Evolutionary conservation across 2,888 invertebrate genomes (phyloP), one percentile per base, ranked within the genome.

Genomic region (Girardia tigrina): DNA sequence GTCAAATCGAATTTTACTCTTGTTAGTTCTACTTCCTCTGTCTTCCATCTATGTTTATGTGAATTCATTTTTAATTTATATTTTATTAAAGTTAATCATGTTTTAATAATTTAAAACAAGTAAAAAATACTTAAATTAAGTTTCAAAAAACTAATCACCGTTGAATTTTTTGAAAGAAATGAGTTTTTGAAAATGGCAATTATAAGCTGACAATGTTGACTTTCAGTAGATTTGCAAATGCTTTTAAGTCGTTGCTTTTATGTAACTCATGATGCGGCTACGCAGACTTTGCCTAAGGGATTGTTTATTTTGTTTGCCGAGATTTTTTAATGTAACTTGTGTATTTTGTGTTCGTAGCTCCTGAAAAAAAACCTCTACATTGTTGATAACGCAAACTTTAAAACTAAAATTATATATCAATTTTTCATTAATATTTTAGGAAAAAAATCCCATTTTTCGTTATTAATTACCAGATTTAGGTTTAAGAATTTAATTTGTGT

Each of bases 171-270:
- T n/a, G n/a, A n/a, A n/a, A n/a, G n/a, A n/a, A n/a, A n/a, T n/a
- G n/a, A n/a, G n/a, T n/a, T n/a, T n/a, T n/a, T n/a, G 56, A 56
- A 56, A 56, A 56, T 56, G 56, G 56, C 56, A 56, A 56, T 56
- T 56, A 56, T 56, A 56, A 2, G 4, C 56, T 56, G 56, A 56
- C 56, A 56, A 56, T 56, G 56, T 56, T 56, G 56, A 56, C 56
- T 56, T 56, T 56, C 23, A 56, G 56, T 56, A 16, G 56, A 56
- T 56, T 56, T 56, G 56, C 56, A 56, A 56, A 56, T 56, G 56
- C 56, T 56, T 56, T 56, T 56, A 56, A 56, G 56, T 56, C 56
- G 23, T 56, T 56, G 56, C 56, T 56, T 56, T 56, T 56, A 56
- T 56, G 56, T 56, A n/a, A 23, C 4, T 12, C n/a, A 56, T 56